phyloP scores from a whole-genome alignment of 2,888 invertebrate species.

The Drosophila anomelani region DNA sequence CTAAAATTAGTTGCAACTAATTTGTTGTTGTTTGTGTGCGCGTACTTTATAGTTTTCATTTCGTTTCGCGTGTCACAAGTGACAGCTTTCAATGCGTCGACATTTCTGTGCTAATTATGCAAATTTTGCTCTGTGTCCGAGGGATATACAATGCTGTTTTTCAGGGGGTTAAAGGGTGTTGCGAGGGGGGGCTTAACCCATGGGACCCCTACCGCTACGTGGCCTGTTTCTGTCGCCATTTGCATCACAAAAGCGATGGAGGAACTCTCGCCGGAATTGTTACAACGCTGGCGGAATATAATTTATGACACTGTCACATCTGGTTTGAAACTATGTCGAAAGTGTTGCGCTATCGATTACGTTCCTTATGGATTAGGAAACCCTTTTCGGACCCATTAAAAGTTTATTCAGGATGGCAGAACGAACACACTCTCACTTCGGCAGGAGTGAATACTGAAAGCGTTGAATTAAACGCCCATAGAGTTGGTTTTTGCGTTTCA shows the following conservation, averaged over 20 bases:
- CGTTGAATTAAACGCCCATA: background rate
- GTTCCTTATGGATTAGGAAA: constrained; percentile 4
- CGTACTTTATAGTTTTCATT: constrained; percentile 38
- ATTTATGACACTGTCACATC: constrained; percentile 61
- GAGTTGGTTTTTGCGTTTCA: background rate
- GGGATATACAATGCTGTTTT: constrained; percentile 22
- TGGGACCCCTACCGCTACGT: constrained; percentile 26
- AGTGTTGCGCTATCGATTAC: constrained; percentile 32
- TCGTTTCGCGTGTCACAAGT: constrained; percentile 64
- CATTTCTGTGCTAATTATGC: constrained; percentile 71
- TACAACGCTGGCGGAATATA: constrained; percentile 36
- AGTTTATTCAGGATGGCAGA: constrained; percentile 22
- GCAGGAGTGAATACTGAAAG: background rate
- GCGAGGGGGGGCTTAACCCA: constrained; percentile 6
- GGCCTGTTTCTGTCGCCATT: constrained; percentile 53
- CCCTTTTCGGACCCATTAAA: constrained; percentile 17
- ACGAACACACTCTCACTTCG: background rate
- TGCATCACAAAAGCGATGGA: constrained; percentile 61
- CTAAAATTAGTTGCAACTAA: constrained; percentile 70
- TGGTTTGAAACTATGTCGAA: constrained; percentile 27
- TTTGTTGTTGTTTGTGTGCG: constrained; percentile 51
- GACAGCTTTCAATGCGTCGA: constrained; percentile 69
- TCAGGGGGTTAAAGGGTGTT: constrained; percentile 7
- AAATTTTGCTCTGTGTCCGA: constrained; percentile 49
- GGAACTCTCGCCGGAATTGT: constrained; percentile 36